Percentiles rank a stretch among this genome's conserved stretches.
These are phyloP conservation scores for Gymnobelideus leadbeateri DNA, from an alignment of 2,113 vertebrate species.

Conservation along the genomic window DNA sequence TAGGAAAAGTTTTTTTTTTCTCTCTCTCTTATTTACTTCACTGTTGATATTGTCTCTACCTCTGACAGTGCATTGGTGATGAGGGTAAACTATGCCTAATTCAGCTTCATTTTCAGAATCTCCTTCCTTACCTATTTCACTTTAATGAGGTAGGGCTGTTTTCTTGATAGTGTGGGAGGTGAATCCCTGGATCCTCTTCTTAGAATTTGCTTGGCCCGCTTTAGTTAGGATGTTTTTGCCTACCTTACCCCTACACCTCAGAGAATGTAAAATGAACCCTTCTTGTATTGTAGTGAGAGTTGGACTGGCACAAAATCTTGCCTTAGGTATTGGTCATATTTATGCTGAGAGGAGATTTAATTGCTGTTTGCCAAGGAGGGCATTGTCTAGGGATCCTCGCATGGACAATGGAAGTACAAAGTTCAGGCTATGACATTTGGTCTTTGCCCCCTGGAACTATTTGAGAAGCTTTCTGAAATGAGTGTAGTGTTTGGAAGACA, in stretches of 20 bases:
- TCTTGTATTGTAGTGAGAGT: background rate
- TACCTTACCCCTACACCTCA: background rate
- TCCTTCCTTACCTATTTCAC: background rate
- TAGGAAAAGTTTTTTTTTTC: background rate
- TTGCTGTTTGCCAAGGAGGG: background rate
- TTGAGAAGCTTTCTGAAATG: constrained; percentile 42
- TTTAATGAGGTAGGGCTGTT: background rate
- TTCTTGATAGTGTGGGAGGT: background rate
- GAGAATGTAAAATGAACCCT: background rate
- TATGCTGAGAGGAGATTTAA: background rate
- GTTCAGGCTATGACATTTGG: background rate
- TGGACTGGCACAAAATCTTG: background rate
- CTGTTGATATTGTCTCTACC: background rate
- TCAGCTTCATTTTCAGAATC: background rate
- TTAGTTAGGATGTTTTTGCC: background rate
- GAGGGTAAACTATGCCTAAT: background rate
- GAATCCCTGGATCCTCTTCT: background rate
- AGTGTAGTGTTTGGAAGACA: background rate
- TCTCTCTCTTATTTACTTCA: background rate
- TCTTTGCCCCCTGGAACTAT: constrained; percentile 7
- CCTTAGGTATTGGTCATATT: background rate
- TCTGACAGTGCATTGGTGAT: background rate
- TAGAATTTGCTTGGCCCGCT: background rate
- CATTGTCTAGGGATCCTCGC: background rate
- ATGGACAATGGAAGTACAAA: background rate